Evolutionary conservation across 2,797 vertebrate species (phyloP).

Genomic region (Pangasius djambal): DNA sequence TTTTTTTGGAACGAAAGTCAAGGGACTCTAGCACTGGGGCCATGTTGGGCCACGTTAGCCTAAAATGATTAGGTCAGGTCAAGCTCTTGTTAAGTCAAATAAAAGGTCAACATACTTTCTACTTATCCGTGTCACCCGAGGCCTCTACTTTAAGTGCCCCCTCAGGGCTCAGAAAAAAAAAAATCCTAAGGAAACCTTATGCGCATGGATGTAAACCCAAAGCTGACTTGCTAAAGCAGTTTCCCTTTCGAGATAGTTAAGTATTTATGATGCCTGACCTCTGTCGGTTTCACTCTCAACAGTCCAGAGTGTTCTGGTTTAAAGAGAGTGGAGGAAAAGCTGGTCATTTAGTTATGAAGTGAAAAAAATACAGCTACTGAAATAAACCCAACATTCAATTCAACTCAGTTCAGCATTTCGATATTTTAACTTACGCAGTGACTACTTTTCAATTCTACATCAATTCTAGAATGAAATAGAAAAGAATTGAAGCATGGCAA

Average conservation of each 20-base stretch:
- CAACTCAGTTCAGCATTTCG: not conserved
- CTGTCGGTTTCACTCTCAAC: slow-evolving; percentile 47
- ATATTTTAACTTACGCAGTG: not conserved
- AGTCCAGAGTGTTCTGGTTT: slow-evolving; percentile 44
- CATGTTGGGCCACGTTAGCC: slow-evolving; percentile 55
- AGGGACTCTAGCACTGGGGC: slow-evolving; percentile 51
- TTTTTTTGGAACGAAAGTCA: slow-evolving; percentile 56
- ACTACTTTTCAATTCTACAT: not conserved
- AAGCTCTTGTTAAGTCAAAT: slow-evolving; percentile 64
- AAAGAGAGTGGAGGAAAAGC: slow-evolving; percentile 31
- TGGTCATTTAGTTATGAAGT: slow-evolving; percentile 22
- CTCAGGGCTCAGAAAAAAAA: slow-evolving; percentile 55
- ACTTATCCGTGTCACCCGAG: slow-evolving; percentile 62
- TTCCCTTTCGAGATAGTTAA: slow-evolving; percentile 58
- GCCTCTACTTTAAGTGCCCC: slow-evolving; percentile 58
- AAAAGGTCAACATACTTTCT: slow-evolving; percentile 64
- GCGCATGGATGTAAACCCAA: slow-evolving; percentile 58
- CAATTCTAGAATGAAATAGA: not conserved
- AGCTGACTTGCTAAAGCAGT: slow-evolving; percentile 54
- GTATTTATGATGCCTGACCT: slow-evolving; percentile 59
- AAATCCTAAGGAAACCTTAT: slow-evolving; percentile 59
- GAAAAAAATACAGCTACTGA: slow-evolving; percentile 26
- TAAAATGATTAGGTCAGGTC: slow-evolving; percentile 64
- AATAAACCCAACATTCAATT: slow-evolving; percentile 10
- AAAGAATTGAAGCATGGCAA: not conserved